Percentiles rank a stretch among this genome's conserved stretches.
Conservation (phyloP, 2,797 vertebrate genomes). For the Enteromius mattozi region DNA sequence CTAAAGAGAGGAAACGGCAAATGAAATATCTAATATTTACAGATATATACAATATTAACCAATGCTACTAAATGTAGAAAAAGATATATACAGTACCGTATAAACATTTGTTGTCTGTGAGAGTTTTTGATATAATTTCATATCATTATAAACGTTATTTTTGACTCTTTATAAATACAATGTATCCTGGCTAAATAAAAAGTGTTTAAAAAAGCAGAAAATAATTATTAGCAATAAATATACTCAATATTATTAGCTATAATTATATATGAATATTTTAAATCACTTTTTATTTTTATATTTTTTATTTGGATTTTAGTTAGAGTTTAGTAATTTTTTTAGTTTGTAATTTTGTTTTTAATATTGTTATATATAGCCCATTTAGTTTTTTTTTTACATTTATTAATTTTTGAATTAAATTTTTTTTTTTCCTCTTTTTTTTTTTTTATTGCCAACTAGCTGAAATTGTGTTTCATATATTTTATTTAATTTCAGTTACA, state of each 20-base stretch:
- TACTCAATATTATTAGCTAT: background rate
- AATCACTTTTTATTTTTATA: background rate
- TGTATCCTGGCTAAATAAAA: background rate
- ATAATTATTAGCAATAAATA: background rate
- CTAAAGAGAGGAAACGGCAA: background rate
- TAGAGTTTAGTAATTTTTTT: background rate
- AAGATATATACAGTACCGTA: too few species aligned
- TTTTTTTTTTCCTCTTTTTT: background rate
- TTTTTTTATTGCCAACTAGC: background rate
- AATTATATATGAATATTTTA: background rate
- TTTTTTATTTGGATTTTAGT: background rate
- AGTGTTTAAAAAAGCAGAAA: background rate
- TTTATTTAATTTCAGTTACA: background rate
- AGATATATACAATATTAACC: background rate
- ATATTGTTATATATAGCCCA: background rate
- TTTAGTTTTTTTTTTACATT: background rate
- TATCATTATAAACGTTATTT: background rate
- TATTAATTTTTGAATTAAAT: background rate
- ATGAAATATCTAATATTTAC: background rate
- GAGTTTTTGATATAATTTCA: too few species aligned
- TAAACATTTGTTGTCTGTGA: too few species aligned
- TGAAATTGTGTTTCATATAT: background rate
- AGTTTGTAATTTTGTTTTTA: background rate
- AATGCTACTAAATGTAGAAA: background rate
- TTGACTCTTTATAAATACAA: background rate